Evolutionary conservation across 1,140 invertebrate genomes (phyloP).

Genomic region (Drosophila ficusphila): DNA sequence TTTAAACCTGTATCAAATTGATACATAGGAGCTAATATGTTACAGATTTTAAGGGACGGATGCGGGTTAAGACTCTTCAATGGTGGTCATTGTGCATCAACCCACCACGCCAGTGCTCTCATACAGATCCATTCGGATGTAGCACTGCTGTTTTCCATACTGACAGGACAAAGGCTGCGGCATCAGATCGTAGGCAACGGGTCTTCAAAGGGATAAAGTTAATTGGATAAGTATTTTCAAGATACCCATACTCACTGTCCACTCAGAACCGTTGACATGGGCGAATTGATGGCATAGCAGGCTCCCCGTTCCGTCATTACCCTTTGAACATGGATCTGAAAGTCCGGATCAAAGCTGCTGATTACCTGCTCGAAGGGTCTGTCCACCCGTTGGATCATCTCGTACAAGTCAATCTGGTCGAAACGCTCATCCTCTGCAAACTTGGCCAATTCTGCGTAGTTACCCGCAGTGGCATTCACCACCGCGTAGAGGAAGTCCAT

Average conservation of each 20-base stretch:
- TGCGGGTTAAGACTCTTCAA: neutral
- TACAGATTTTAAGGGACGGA: too few relatives aligned
- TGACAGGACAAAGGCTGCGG: constrained; percentile 66
- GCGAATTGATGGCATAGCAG: constrained; percentile 88
- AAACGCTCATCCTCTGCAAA: constrained; percentile 84
- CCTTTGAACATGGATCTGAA: constrained; percentile 83
- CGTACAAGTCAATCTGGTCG: constrained; percentile 78
- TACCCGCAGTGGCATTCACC: constrained; percentile 80
- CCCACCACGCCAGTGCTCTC: constrained; percentile 74
- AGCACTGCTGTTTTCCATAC: constrained; percentile 81
- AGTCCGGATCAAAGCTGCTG: constrained; percentile 83
- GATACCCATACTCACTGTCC: constrained; percentile 52
- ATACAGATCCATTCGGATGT: constrained; percentile 77
- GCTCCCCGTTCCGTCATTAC: constrained; percentile 87
- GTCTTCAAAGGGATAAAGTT: constrained; percentile 7
- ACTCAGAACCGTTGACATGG: constrained; percentile 68
- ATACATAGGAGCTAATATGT: too few relatives aligned
- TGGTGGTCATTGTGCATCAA: neutral
- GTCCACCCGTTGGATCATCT: constrained; percentile 79
- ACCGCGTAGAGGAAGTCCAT: constrained; percentile 84
- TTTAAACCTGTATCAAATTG: too few relatives aligned
- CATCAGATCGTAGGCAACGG: constrained; percentile 53
- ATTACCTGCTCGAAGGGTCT: constrained; percentile 84
- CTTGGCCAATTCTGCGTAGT: constrained; percentile 79
- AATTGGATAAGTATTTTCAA: neutral